A percentile compares a stretch with the other conserved stretches of the same genome.
These are phyloP conservation scores for Ptyas mucosa DNA, from an alignment of 2,113 vertebrate genomes.

Conservation along the genomic window DNA sequence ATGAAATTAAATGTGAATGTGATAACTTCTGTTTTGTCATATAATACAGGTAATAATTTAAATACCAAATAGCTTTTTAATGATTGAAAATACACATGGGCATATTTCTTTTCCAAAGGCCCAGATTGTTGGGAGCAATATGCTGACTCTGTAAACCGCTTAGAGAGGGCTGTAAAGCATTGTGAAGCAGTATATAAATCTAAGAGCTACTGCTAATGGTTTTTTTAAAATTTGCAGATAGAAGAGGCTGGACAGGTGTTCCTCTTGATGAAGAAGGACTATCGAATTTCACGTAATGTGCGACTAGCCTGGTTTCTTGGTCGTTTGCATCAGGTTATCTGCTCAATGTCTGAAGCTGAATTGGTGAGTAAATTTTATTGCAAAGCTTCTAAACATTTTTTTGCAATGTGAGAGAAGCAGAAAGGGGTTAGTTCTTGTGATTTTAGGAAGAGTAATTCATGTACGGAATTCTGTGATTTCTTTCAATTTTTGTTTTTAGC, in stretches of 20 bases:
- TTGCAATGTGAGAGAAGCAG: background rate
- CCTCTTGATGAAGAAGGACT: slow-evolving; percentile 94
- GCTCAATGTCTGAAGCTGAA: slow-evolving; percentile 78
- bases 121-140: no score
- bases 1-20: background rate
- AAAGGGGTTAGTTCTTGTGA: background rate
- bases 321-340: slow-evolving; percentile 87
- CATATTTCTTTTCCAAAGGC: no score
- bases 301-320: slow-evolving; percentile 94
- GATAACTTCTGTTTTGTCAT: background rate
- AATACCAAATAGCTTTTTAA: background rate
- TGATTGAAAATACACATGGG: background rate
- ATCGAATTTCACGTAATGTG: slow-evolving; percentile 94
- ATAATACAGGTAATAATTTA: background rate
- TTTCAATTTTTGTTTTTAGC: background rate
- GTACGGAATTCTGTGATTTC: background rate
- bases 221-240: slow-evolving; percentile 70
- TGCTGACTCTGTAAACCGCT: no score
- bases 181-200: no score
- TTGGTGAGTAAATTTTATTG: slow-evolving; percentile 73
- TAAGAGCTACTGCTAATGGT: background rate
- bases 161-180: no score
- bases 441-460: background rate
- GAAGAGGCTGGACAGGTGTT: slow-evolving; percentile 96
- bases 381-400: background rate